These are phyloP conservation scores for Nomada fabriciana DNA, from an alignment of 2,888 invertebrate species.

Conservation along the genomic window DNA sequence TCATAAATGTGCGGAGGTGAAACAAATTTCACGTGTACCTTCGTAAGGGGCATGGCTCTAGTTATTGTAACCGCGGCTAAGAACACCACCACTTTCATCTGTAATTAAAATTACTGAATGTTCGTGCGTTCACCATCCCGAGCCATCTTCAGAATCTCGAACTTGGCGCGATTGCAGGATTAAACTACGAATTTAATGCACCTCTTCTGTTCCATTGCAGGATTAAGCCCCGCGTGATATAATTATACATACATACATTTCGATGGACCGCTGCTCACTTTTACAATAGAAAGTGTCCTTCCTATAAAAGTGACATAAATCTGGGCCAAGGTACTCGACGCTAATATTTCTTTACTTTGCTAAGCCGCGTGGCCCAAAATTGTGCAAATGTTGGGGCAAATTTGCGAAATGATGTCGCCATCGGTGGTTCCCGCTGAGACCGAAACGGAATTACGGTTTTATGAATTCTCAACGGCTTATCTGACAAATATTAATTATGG, in stretches of 20 bases:
- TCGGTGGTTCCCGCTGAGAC: neutral
- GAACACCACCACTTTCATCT: conserved; percentile 71
- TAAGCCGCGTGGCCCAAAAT: conserved; percentile 4
- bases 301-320: conserved; percentile 4
- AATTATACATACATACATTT: neutral
- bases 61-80: conserved; percentile 67
- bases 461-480: neutral
- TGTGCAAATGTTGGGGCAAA: neutral
- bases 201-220: neutral
- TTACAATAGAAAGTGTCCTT: conserved; percentile 28
- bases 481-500: conserved; percentile 16
- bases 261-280: neutral
- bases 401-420: conserved; percentile 41
- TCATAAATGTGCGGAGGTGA: conserved; percentile 80
- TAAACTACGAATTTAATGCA: neutral
- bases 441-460: neutral
- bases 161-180: neutral
- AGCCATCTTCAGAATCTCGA: neutral
- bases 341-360: conserved; percentile 17
- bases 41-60: conserved; percentile 77
- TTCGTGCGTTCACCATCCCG: neutral
- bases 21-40: conserved; percentile 80
- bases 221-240: too few relatives aligned
- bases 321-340: conserved; percentile 32
- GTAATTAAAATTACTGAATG: conserved; percentile 55